Conservation (phyloP, 2,113 vertebrate genomes). For the Gulo gulo region DNA sequence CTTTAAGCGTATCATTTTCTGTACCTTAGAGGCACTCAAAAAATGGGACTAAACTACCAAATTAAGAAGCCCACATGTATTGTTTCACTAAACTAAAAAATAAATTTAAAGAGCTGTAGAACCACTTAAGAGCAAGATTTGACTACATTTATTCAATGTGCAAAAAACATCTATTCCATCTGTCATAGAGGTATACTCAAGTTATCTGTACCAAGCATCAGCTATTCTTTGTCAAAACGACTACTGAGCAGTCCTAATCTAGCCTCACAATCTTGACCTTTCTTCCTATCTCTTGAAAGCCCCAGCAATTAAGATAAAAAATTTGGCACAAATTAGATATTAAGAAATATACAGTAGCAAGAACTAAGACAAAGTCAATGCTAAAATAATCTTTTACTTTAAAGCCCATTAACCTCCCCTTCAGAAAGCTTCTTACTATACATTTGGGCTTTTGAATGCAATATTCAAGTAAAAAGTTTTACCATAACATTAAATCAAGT, state of each 20-base stretch:
- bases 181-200: not conserved
- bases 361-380: not conserved
- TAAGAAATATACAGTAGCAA: not conserved
- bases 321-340: not conserved
- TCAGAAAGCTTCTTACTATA: not conserved
- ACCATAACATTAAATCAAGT: not conserved
- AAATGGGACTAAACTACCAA: not conserved
- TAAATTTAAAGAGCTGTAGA: not conserved
- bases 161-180: conserved; percentile 2
- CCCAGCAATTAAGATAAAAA: not conserved
- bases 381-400: conserved; percentile 1
- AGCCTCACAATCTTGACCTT: not conserved
- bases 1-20: not conserved
- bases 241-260: not conserved
- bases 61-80: not conserved
- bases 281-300: not conserved
- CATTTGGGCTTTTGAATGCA: not conserved
- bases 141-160: not conserved
- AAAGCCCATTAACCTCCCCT: not conserved
- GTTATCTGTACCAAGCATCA: not conserved
- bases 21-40: not conserved
- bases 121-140: not conserved
- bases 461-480: not conserved
- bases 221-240: not conserved
- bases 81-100: not conserved